Percentiles rank a stretch among this genome's conserved stretches.
Conservation (phyloP, 2,797 vertebrate species). For the Danionella dracula region DNA sequence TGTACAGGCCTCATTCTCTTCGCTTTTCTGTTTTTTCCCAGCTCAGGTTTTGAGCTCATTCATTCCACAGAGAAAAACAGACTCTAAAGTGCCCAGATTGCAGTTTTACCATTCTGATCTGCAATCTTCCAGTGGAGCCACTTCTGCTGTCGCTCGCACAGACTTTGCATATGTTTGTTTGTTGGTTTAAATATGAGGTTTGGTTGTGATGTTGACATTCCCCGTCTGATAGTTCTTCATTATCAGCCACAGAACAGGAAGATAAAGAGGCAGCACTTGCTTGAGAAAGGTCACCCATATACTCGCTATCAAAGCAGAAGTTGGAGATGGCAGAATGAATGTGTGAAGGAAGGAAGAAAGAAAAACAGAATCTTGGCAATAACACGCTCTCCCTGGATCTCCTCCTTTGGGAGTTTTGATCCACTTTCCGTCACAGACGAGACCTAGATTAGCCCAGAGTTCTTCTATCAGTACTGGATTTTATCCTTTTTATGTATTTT, state of each 20-base stretch:
- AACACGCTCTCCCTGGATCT: slow-evolving; percentile 10
- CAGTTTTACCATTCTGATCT: no score
- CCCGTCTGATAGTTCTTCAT: not conserved
- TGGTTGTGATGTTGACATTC: not conserved
- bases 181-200: slow-evolving; percentile 1
- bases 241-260: not conserved
- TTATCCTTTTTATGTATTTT: no score
- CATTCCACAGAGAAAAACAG: not conserved
- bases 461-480: no score
- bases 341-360: not conserved
- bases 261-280: not conserved
- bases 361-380: slow-evolving; percentile 16
- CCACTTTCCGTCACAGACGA: slow-evolving; percentile 31
- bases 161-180: slow-evolving; percentile 13
- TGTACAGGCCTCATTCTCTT: slow-evolving; percentile 43
- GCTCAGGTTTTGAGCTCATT: not conserved
- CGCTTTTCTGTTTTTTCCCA: slow-evolving; percentile 27
- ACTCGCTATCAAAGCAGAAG: slow-evolving; percentile 12
- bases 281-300: slow-evolving; percentile 39
- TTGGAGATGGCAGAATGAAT: slow-evolving; percentile 19
- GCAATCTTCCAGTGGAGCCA: not conserved
- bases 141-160: not conserved
- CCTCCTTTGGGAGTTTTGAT: slow-evolving; percentile 15
- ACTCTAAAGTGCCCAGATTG: not conserved
- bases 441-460: not conserved